These are phyloP conservation scores for Alethe diademata DNA, from an alignment of 2,113 vertebrate species.

Conservation along the genomic window DNA sequence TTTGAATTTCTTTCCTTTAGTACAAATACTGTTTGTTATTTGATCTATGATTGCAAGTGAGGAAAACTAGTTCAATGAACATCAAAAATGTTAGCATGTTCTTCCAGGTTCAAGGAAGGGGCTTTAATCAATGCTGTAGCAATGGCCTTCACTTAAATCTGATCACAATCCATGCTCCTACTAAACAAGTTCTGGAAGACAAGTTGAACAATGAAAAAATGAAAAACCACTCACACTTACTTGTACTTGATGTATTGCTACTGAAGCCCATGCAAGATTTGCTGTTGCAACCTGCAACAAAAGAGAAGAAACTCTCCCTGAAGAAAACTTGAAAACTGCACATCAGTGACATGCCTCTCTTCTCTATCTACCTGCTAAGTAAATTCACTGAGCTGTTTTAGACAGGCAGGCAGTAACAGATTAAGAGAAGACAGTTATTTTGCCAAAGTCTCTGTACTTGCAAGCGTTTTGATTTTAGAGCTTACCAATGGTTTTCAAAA, in stretches of 20 bases:
- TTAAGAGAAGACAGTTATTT: neutral
- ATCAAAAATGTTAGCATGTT: neutral
- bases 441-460: neutral
- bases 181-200: neutral
- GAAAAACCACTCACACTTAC: slow-evolving; percentile 66
- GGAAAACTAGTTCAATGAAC: neutral
- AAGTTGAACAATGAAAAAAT: neutral
- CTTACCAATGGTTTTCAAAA: neutral
- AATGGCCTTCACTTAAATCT: neutral
- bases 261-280: slow-evolving; percentile 94
- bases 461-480: neutral
- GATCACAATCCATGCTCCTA: neutral
- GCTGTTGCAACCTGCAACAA: slow-evolving; percentile 91
- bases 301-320: neutral
- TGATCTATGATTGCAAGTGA: neutral
- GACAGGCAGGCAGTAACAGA: neutral
- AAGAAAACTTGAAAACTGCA: neutral
- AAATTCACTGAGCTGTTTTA: neutral
- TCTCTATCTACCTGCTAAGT: neutral
- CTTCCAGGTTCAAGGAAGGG: neutral
- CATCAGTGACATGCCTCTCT: neutral
- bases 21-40: neutral
- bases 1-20: neutral
- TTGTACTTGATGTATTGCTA: slow-evolving; percentile 98
- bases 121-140: neutral